phyloP scores from a whole-genome alignment of 2,888 invertebrate species.

The Eupeodes luniger region DNA sequence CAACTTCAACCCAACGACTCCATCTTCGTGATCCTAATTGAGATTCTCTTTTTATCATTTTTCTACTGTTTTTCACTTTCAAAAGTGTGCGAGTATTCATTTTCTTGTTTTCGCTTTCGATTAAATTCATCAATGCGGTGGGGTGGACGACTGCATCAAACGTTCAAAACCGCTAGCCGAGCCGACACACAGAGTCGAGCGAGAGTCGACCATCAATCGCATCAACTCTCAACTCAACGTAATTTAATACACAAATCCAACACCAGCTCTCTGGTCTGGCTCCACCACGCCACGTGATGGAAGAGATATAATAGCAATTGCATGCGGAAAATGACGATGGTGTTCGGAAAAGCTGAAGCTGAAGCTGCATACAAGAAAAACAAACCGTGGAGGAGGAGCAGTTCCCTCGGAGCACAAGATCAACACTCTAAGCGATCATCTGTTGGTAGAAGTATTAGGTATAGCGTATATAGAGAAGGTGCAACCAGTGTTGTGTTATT shows the following conservation, averaged over 20 bases:
- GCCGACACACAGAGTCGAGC: conserved; percentile 10
- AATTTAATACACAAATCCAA: conserved; percentile 58
- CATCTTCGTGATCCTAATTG: not conserved
- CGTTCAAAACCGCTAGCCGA: conserved; percentile 36
- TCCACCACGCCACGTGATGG: not conserved
- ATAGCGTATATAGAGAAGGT: not conserved
- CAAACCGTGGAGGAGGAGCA: conserved; percentile 62
- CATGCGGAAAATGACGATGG: conserved; percentile 59
- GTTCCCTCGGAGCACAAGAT: conserved; percentile 68
- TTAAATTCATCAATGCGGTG: conserved; percentile 62
- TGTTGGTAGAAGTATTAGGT: conserved; percentile 11
- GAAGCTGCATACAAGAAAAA: conserved; percentile 40
- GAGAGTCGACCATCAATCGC: conserved; percentile 45
- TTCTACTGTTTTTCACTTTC: conserved; percentile 62
- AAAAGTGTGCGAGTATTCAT: conserved; percentile 65
- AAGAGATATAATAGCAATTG: conserved; percentile 38
- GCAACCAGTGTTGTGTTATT: conserved; percentile 59
- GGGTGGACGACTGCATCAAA: conserved; percentile 51
- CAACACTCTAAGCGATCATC: conserved; percentile 69
- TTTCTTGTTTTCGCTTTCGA: conserved; percentile 69
- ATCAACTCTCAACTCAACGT: conserved; percentile 43
- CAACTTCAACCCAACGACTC: not conserved
- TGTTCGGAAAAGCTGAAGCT: conserved; percentile 32
- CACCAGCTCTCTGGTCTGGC: conserved; percentile 6
- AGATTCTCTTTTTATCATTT: conserved; percentile 46